Percentiles rank a stretch among this genome's conserved stretches.
These are phyloP conservation scores for Tiphia femorata DNA, from an alignment of 2,888 invertebrate species.

Conservation along the genomic window DNA sequence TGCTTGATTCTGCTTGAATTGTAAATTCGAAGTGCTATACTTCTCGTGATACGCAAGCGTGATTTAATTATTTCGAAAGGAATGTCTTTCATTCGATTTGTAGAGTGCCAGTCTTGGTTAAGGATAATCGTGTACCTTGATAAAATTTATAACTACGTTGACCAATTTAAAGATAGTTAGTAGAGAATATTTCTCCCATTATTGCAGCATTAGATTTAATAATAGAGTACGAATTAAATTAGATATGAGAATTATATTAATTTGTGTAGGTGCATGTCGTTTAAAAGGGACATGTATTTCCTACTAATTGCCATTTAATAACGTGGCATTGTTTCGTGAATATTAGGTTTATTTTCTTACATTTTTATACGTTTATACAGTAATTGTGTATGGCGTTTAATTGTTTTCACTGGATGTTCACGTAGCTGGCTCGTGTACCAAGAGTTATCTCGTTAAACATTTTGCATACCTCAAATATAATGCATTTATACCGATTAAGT, in stretches of 20 bases:
- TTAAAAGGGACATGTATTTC: too few species aligned
- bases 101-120: too few species aligned
- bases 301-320: too few species aligned
- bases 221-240: slow-evolving; percentile 15
- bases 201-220: slow-evolving; percentile 21
- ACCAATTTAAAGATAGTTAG: slow-evolving; percentile 44
- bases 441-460: slow-evolving; percentile 18
- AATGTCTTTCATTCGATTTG: too few species aligned
- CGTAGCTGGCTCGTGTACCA: slow-evolving; percentile 12
- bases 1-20: too few species aligned
- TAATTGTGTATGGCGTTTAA: slow-evolving; percentile 39
- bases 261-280: slow-evolving; percentile 16
- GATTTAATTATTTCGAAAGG: too few species aligned
- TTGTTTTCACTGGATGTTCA: slow-evolving; percentile 8
- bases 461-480: background rate
- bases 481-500: too few species aligned
- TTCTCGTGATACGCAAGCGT: too few species aligned
- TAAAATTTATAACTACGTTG: slow-evolving; percentile 34
- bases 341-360: slow-evolving; percentile 57
- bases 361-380: slow-evolving; percentile 63
- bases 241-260: slow-evolving; percentile 16
- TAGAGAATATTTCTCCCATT: slow-evolving; percentile 23
- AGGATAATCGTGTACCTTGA: too few species aligned
- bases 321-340: too few species aligned
- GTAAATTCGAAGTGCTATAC: too few species aligned